Evolutionary conservation across 2,888 invertebrate species (phyloP).

Genomic region (Agrotis exclamationis): DNA sequence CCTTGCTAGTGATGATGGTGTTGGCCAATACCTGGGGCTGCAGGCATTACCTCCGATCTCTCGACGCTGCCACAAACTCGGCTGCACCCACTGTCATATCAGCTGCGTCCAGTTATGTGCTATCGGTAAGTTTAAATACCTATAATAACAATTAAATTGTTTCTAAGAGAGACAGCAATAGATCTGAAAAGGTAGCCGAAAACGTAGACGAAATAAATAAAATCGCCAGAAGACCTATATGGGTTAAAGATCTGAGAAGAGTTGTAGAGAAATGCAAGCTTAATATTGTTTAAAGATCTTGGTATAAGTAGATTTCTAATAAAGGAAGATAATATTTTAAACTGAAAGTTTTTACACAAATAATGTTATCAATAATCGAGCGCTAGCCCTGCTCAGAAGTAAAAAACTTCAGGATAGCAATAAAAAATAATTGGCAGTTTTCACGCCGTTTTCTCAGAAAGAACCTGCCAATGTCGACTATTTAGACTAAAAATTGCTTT

Average conservation of each 20-base stretch:
- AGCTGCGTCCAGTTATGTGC: constrained; percentile 92
- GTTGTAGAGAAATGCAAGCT: too few relatives aligned
- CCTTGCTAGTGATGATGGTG: constrained; percentile 88
- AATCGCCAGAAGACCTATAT: too few relatives aligned
- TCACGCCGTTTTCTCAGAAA: background rate
- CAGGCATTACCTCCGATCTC: constrained; percentile 92
- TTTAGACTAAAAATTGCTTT: too few relatives aligned
- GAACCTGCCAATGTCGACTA: background rate
- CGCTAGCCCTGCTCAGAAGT: background rate
- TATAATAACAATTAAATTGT: background rate
- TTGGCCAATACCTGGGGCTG: constrained; percentile 91
- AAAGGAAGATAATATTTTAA: background rate
- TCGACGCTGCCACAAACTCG: constrained; percentile 91
- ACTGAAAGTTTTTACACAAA: too few relatives aligned
- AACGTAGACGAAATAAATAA: too few relatives aligned
- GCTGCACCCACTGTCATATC: constrained; percentile 92
- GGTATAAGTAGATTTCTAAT: background rate
- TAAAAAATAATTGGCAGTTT: background rate
- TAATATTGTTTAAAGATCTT: background rate
- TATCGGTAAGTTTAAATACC: constrained; percentile 89
- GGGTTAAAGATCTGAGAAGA: too few relatives aligned
- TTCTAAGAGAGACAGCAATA: background rate
- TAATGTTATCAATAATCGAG: constrained; percentile 5
- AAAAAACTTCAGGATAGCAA: background rate
- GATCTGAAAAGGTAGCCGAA: background rate